Percentiles rank a stretch among this genome's conserved stretches.
Conservation (phyloP, 2,888 invertebrate genomes). For the Cecidostiba fungosa region DNA sequence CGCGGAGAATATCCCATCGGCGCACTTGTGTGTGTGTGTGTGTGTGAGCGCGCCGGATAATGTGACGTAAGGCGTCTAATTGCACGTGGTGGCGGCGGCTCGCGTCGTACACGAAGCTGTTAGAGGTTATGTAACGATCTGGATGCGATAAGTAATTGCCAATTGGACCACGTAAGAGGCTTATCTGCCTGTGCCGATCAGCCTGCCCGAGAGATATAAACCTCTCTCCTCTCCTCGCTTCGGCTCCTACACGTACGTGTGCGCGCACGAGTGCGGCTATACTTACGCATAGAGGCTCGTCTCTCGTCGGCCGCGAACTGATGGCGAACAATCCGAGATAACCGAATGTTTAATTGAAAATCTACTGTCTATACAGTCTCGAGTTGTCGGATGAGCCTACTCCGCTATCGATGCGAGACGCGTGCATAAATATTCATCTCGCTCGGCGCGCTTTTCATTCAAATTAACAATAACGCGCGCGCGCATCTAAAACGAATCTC, state of each 20-base stretch:
- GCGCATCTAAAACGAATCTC: not conserved
- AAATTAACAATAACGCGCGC: not conserved
- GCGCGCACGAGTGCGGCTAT: not conserved
- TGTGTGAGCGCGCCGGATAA: slow-evolving; percentile 50
- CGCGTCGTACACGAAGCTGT: slow-evolving; percentile 56
- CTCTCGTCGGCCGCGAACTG: no score
- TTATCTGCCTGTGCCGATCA: slow-evolving; percentile 64
- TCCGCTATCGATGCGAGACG: not conserved
- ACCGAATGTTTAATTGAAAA: slow-evolving; percentile 59
- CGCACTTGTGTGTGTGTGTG: slow-evolving; percentile 30
- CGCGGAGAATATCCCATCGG: not conserved
- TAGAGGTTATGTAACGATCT: slow-evolving; percentile 65
- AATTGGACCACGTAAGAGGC: slow-evolving; percentile 66
- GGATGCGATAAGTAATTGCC: slow-evolving; percentile 66
- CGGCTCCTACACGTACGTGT: not conserved
- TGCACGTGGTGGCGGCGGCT: slow-evolving; percentile 51
- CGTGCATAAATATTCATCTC: not conserved
- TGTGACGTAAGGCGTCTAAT: slow-evolving; percentile 65
- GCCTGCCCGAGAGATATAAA: slow-evolving; percentile 61
- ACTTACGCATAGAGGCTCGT: not conserved
- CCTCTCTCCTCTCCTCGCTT: slow-evolving; percentile 28
- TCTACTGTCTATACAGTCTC: slow-evolving; percentile 14
- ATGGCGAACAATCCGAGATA: slow-evolving; percentile 43
- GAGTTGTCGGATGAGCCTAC: not conserved
- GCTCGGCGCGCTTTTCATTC: not conserved